phyloP scores from a whole-genome alignment of 30 jellyfish, hydroid and myxozoan species.

The Hydractinia echinata region DNA sequence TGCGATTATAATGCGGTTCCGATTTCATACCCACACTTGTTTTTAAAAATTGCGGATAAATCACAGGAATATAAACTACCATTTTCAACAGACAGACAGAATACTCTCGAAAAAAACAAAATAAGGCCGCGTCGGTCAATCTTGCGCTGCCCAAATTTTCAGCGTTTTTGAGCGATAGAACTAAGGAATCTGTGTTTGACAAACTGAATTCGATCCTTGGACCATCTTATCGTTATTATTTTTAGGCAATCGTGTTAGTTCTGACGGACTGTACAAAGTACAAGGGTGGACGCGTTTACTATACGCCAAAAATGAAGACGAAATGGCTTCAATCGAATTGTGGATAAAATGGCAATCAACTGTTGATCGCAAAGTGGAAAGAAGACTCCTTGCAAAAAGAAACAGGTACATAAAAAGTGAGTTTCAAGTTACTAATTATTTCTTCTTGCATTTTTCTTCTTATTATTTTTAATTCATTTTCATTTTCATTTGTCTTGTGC shows the following conservation, averaged over 20 bases:
- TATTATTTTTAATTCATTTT: no score
- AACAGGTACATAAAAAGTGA: constrained; percentile 54
- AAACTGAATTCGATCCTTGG: background rate
- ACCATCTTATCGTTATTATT: background rate
- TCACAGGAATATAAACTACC: no score
- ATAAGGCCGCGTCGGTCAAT: no score
- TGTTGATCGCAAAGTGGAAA: constrained; percentile 41
- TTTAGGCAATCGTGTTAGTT: constrained; percentile 36
- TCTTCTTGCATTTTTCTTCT: background rate
- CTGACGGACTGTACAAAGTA: constrained; percentile 70
- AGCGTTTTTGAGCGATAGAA: no score
- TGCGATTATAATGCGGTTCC: no score
- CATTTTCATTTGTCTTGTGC: no score
- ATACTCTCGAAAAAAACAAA: no score
- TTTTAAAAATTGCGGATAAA: no score
- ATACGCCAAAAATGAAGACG: constrained; percentile 38
- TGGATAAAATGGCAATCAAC: constrained; percentile 56
- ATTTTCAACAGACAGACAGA: no score
- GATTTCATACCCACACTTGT: no score
- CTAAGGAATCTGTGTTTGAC: no score
- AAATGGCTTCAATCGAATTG: constrained; percentile 51
- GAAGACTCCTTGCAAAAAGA: constrained; percentile 62
- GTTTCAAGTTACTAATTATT: background rate
- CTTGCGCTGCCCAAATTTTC: no score
- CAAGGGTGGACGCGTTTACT: constrained; percentile 68